Conservation (phyloP, 2,888 invertebrate species). For the Cephus nigrinus region DNA sequence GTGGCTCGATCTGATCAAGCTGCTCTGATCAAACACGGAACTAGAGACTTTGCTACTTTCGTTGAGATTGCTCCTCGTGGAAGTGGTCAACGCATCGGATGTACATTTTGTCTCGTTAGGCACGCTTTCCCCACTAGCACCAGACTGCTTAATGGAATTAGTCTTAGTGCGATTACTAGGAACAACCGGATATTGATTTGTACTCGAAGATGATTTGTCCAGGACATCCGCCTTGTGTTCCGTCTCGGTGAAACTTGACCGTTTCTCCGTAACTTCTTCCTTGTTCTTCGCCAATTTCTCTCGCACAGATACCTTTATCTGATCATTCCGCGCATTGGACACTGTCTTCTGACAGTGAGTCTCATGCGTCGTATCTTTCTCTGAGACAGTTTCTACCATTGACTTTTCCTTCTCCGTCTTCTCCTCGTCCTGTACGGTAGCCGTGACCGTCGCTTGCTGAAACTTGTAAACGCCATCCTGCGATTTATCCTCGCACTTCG, state of each 20-base stretch:
- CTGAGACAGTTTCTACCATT: conserved; percentile 22
- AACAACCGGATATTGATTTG: conserved; percentile 32
- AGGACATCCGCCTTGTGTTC: conserved; percentile 41
- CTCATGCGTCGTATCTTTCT: conserved; percentile 35
- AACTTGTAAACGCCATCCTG: conserved; percentile 49
- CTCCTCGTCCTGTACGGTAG: conserved; percentile 27
- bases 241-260: conserved; percentile 49
- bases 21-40: conserved; percentile 22
- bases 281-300: conserved; percentile 54
- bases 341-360: conserved; percentile 47
- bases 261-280: conserved; percentile 52
- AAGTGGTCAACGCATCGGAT: neutral
- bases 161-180: conserved; percentile 33
- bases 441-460: conserved; percentile 43
- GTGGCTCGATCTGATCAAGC: neutral
- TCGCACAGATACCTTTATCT: conserved; percentile 52
- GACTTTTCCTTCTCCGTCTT: conserved; percentile 20
- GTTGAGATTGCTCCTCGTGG: conserved; percentile 16
- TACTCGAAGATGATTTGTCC: conserved; percentile 32
- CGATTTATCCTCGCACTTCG: conserved; percentile 6
- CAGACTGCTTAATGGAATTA: conserved; percentile 29
- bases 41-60: conserved; percentile 26
- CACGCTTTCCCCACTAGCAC: conserved; percentile 25
- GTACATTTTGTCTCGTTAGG: conserved; percentile 16
- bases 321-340: conserved; percentile 59